Conservation (phyloP, 2,888 invertebrate species). For the Caenorhabditis plicata region DNA sequence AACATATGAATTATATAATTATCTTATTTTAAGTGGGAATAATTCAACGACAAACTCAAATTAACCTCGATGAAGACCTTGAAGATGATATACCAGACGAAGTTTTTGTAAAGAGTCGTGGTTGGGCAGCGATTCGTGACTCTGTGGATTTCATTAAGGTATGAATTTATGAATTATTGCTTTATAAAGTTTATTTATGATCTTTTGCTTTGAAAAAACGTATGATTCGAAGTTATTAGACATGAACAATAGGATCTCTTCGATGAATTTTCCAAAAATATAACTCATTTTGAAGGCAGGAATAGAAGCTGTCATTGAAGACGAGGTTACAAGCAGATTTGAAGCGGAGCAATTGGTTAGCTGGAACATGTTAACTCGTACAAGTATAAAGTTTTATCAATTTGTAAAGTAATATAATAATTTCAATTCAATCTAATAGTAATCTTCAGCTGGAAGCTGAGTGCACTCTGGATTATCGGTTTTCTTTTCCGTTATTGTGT, state of each 20-base stretch:
- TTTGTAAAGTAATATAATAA: slow-evolving; percentile 52
- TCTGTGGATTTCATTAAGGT: slow-evolving; percentile 60
- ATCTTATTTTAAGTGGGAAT: slow-evolving; percentile 38
- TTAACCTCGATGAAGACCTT: slow-evolving; percentile 49
- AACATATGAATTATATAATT: too few species aligned
- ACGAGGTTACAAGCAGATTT: slow-evolving; percentile 95
- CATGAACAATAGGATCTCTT: too few species aligned
- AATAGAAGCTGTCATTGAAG: slow-evolving; percentile 96
- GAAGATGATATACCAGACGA: slow-evolving; percentile 35
- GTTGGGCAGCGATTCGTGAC: slow-evolving; percentile 60
- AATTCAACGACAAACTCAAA: slow-evolving; percentile 49
- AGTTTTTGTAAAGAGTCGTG: slow-evolving; percentile 55
- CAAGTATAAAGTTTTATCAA: slow-evolving; percentile 55
- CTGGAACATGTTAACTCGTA: slow-evolving; percentile 91
- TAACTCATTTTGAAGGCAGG: slow-evolving; percentile 69
- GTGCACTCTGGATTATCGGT: slow-evolving; percentile 90
- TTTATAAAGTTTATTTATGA: not conserved
- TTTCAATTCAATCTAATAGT: not conserved
- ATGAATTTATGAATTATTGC: not conserved
- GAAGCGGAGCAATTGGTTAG: slow-evolving; percentile 82
- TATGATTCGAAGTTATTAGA: too few species aligned
- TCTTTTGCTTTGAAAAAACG: too few species aligned
- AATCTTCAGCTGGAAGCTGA: slow-evolving; percentile 72
- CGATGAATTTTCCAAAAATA: too few species aligned
- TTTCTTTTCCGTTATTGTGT: slow-evolving; percentile 88